Conservation (phyloP, 2,797 vertebrate species). For the Astyanax mexicanus region DNA sequence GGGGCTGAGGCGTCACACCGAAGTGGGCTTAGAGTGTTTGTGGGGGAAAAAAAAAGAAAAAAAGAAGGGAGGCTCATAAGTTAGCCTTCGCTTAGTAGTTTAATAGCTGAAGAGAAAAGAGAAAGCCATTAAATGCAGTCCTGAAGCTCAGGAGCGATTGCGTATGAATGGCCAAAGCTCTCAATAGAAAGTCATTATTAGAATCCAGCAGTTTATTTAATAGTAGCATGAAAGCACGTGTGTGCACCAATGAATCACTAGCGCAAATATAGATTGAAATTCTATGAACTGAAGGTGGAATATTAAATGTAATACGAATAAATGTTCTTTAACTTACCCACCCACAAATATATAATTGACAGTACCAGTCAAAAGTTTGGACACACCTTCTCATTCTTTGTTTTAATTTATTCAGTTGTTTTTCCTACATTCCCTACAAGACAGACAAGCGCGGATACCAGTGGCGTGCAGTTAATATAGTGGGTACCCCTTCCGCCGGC, state of each 20-base stretch:
- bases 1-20: neutral
- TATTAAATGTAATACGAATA: neutral
- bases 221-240: too few relatives aligned
- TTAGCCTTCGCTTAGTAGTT: slow-evolving; percentile 14
- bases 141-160: neutral
- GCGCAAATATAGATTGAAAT: neutral
- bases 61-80: slow-evolving; percentile 34
- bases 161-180: neutral
- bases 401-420: too few relatives aligned
- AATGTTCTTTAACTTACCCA: too few relatives aligned
- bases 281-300: neutral
- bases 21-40: neutral
- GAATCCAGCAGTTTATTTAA: neutral
- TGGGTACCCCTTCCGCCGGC: too few relatives aligned
- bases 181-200: slow-evolving; percentile 1
- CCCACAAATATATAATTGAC: too few relatives aligned
- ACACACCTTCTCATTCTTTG: too few relatives aligned
- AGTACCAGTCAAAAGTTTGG: too few relatives aligned
- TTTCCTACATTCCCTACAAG: too few relatives aligned
- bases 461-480: too few relatives aligned
- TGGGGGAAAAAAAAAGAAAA: slow-evolving; percentile 18
- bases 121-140: slow-evolving; percentile 24
- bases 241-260: neutral
- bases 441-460: too few relatives aligned
- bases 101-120: slow-evolving; percentile 21